These are phyloP conservation scores for Dione vanillae DNA, from an alignment of 2,888 invertebrate species.

Conservation along the genomic window DNA sequence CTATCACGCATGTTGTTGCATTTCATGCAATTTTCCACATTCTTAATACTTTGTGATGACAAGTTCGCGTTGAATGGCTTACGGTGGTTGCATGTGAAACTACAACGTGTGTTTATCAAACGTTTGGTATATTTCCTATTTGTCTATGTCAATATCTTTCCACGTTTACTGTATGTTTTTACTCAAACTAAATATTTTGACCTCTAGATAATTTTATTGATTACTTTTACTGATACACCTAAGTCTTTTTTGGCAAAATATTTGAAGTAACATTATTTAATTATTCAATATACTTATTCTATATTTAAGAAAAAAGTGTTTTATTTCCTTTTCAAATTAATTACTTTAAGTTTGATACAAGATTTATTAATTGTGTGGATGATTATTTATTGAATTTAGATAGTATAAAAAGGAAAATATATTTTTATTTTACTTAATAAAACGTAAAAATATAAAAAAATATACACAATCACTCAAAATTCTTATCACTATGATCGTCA, in stretches of 20 bases:
- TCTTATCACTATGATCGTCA: too few species aligned
- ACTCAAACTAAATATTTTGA: constrained; percentile 78
- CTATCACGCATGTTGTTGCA: constrained; percentile 57
- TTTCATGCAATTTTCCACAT: constrained; percentile 52
- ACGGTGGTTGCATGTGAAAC: constrained; percentile 55
- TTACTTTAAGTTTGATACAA: background rate
- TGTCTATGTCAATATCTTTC: constrained; percentile 59
- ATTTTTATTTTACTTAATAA: too few species aligned
- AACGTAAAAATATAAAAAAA: too few species aligned
- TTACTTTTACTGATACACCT: constrained; percentile 82
- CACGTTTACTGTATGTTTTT: constrained; percentile 67
- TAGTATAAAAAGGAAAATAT: too few species aligned
- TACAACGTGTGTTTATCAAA: constrained; percentile 55
- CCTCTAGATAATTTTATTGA: constrained; percentile 77
- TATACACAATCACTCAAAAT: too few species aligned
- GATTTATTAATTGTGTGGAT: background rate
- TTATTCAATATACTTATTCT: constrained; percentile 85
- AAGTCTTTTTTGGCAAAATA: constrained; percentile 83
- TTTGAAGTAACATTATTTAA: constrained; percentile 84
- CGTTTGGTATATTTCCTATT: constrained; percentile 61
- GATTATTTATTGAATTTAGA: too few species aligned
- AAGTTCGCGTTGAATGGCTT: constrained; percentile 55
- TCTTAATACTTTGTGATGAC: constrained; percentile 72
- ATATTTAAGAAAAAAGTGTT: constrained; percentile 76
- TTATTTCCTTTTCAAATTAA: constrained; percentile 57